phyloP scores from a whole-genome alignment of 2,797 vertebrate genomes.

The Masticophis lateralis region DNA sequence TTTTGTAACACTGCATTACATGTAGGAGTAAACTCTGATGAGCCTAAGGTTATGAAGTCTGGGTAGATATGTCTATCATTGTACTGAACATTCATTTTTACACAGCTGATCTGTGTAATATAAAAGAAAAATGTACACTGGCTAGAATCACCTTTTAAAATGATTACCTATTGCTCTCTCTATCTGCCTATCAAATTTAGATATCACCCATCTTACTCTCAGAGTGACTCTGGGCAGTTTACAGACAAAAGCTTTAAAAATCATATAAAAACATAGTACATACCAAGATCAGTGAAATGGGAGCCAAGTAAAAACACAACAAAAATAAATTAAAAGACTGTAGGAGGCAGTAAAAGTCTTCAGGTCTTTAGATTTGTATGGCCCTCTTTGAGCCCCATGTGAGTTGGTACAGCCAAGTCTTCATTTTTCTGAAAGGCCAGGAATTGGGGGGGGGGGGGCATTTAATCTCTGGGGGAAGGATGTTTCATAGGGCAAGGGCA shows the following conservation, averaged over 20 bases:
- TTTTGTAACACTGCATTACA: background rate
- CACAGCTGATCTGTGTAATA: background rate
- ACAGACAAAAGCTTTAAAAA: background rate
- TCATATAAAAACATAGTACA: background rate
- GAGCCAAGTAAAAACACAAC: background rate
- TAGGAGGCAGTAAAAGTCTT: background rate
- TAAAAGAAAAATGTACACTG: background rate
- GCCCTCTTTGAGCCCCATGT: background rate
- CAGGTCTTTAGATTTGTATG: background rate
- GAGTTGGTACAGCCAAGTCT: background rate
- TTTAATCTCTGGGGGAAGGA: background rate
- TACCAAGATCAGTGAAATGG: background rate
- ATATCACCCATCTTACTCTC: background rate
- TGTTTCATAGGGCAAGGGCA: background rate
- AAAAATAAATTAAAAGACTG: background rate
- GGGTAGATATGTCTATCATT: background rate
- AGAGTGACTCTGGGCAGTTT: background rate
- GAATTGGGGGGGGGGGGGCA: background rate
- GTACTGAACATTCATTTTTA: background rate
- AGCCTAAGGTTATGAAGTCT: background rate
- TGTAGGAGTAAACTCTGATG: background rate
- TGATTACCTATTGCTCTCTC: background rate
- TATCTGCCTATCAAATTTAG: background rate
- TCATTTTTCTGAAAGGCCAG: background rate
- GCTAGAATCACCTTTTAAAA: background rate